These are phyloP conservation scores for Reinhardtius hippoglossoides DNA, from an alignment of 2,113 vertebrate genomes.

Conservation along the genomic window DNA sequence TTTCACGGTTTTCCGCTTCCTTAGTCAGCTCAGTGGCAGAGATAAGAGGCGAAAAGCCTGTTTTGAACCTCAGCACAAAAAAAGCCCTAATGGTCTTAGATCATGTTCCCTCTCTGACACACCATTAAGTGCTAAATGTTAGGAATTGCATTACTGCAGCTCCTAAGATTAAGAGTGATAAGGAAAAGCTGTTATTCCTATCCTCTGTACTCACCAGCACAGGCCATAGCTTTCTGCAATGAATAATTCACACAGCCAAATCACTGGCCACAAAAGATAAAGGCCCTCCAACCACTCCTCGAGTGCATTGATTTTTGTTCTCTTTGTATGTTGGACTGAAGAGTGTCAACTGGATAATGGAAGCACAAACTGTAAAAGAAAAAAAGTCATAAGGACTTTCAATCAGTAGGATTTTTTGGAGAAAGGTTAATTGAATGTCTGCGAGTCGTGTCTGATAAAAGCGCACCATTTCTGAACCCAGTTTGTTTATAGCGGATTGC, in stretches of 20 bases:
- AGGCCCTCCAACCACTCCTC: constrained; percentile 87
- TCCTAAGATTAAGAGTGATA: constrained; percentile 90
- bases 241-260: constrained; percentile 94
- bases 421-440: constrained; percentile 10
- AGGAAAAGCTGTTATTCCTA: constrained; percentile 88
- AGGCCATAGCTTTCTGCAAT: constrained; percentile 85
- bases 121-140: constrained; percentile 90
- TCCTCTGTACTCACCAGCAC: constrained; percentile 83
- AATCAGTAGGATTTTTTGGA: constrained; percentile 18
- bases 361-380: constrained; percentile 66
- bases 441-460: background rate
- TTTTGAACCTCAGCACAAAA: constrained; percentile 84
- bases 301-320: constrained; percentile 88
- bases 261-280: constrained; percentile 88
- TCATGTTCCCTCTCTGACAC: constrained; percentile 83
- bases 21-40: constrained; percentile 57
- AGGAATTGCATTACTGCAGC: constrained; percentile 87
- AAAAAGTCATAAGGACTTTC: constrained; percentile 56
- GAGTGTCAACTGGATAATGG: constrained; percentile 75
- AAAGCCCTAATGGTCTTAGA: constrained; percentile 85
- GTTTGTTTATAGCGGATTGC: background rate
- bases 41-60: constrained; percentile 76
- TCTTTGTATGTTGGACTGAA: constrained; percentile 77
- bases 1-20: constrained; percentile 55
- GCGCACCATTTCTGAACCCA: background rate